These are phyloP conservation scores for Microcebus griseorufus DNA, from an alignment of 2,113 vertebrate species.

Conservation along the genomic window DNA sequence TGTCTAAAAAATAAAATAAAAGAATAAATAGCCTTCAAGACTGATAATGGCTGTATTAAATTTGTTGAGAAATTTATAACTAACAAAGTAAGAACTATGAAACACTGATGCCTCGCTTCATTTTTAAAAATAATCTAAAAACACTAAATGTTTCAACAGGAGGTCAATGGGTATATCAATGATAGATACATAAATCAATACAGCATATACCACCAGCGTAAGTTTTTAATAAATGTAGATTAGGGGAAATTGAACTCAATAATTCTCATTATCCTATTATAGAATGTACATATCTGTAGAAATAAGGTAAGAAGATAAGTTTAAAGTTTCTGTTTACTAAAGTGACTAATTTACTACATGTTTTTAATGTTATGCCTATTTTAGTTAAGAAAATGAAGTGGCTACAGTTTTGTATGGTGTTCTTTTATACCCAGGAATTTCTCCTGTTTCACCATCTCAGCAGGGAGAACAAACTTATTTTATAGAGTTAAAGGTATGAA, in stretches of 20 bases:
- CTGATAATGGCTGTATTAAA: background rate
- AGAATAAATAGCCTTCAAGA: background rate
- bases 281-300: background rate
- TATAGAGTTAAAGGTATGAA: background rate
- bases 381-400: background rate
- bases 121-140: background rate
- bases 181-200: background rate
- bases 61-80: background rate
- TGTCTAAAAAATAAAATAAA: background rate
- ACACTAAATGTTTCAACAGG: background rate
- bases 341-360: background rate
- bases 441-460: background rate
- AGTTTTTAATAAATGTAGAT: background rate
- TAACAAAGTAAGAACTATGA: background rate
- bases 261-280: background rate
- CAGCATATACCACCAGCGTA: background rate
- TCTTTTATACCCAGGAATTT: background rate
- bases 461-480: background rate
- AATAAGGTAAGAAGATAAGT: background rate
- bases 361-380: background rate
- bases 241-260: background rate
- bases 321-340: background rate
- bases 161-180: background rate
- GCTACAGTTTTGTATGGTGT: background rate
- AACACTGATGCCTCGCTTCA: background rate